Conservation (phyloP, 2,888 invertebrate species). For the Pristionchus maxplancki region DNA sequence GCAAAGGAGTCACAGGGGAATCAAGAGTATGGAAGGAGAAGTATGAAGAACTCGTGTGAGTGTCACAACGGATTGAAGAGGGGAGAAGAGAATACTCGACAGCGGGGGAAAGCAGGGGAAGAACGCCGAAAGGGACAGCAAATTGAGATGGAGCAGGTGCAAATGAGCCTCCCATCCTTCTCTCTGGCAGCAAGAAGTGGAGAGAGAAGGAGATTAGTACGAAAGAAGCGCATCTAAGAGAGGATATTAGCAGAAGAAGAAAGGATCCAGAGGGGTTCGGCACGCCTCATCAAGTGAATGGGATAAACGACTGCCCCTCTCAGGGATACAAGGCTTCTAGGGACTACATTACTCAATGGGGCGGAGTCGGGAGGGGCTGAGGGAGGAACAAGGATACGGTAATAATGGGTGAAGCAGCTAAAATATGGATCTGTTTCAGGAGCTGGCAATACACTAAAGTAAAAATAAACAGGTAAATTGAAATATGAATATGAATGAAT, state of each 20-base stretch:
- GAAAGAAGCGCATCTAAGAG: background rate
- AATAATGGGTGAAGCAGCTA: background rate
- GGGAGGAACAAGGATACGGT: background rate
- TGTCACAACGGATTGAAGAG: conserved; percentile 35
- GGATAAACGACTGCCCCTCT: background rate
- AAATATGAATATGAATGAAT: no score
- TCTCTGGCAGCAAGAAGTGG: background rate
- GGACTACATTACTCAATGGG: background rate
- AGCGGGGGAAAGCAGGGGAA: background rate
- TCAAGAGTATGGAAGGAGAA: background rate
- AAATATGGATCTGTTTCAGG: background rate
- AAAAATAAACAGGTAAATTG: no score
- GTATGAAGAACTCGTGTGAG: conserved; percentile 14
- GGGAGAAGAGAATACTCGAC: background rate
- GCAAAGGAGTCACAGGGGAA: background rate
- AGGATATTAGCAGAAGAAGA: background rate
- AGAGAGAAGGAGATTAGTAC: conserved; percentile 17
- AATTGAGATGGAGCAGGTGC: background rate
- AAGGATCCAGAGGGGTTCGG: background rate
- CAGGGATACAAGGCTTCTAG: background rate
- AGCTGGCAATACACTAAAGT: background rate
- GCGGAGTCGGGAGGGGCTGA: background rate
- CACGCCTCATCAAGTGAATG: background rate
- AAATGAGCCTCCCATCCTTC: background rate
- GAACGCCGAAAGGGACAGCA: background rate